phyloP scores from a whole-genome alignment of 2,797 vertebrate species.

The Mormyrops attenuatus region DNA sequence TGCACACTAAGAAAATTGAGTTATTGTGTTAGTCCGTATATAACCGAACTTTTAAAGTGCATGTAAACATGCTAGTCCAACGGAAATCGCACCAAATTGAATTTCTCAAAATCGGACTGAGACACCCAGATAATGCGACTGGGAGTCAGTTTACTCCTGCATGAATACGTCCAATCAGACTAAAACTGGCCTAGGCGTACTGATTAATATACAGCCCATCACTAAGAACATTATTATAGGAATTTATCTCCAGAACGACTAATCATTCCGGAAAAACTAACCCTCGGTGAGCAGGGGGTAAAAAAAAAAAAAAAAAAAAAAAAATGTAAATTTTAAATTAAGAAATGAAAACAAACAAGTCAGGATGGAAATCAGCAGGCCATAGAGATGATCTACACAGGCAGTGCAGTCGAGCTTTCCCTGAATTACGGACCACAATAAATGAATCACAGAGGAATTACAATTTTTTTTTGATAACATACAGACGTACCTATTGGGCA shows the following conservation, averaged over 20 bases:
- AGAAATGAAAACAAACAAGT: constrained; percentile 15
- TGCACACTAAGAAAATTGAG: not conserved
- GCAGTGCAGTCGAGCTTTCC: not conserved
- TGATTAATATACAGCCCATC: not conserved
- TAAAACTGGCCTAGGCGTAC: not conserved
- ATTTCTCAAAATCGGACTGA: not conserved
- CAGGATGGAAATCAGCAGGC: not conserved
- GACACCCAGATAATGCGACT: not conserved
- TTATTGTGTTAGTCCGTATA: not conserved
- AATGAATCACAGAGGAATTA: not conserved
- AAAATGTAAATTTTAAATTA: not conserved
- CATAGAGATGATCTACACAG: not conserved
- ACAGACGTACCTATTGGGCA: constrained; percentile 8
- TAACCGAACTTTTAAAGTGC: not conserved
- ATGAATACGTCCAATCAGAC: not conserved
- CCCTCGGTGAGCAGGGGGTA: not conserved
- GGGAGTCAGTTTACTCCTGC: not conserved
- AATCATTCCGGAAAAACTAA: constrained; percentile 14
- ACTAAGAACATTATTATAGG: constrained; percentile 11
- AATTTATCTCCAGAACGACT: constrained; percentile 11
- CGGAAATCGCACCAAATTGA: not conserved
- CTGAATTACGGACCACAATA: not conserved
- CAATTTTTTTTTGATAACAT: not conserved
- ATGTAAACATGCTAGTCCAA: not conserved
- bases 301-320: not conserved